Conservation (phyloP, 1,140 invertebrate species). For the Charaxes varanes region DNA sequence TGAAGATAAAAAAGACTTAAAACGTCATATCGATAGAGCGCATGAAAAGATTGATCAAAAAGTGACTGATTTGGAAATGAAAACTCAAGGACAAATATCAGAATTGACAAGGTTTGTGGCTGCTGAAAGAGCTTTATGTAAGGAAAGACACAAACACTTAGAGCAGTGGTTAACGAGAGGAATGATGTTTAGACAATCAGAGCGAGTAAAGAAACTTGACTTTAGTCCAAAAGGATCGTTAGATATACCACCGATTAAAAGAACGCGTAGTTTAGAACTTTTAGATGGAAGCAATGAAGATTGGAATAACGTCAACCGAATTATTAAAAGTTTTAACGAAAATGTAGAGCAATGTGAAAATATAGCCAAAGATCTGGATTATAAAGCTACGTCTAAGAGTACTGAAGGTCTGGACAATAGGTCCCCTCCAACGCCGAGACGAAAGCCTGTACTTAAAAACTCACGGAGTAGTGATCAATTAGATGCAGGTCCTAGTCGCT, state of each 20-base stretch:
- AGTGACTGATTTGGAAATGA: conserved; percentile 86
- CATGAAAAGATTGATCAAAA: conserved; percentile 87
- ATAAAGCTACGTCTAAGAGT: conserved; percentile 60
- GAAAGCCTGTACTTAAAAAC: conserved; percentile 50
- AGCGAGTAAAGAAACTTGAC: conserved; percentile 72
- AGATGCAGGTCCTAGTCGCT: conserved; percentile 46
- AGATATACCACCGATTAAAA: conserved; percentile 76
- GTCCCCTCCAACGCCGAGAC: conserved; percentile 40
- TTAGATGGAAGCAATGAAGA: conserved; percentile 70
- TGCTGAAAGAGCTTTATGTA: conserved; percentile 78
- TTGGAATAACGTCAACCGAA: conserved; percentile 57
- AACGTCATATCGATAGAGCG: conserved; percentile 87
- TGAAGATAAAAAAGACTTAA: conserved; percentile 88
- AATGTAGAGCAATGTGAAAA: conserved; percentile 50
- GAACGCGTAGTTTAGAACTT: conserved; percentile 79
- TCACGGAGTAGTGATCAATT: conserved; percentile 63
- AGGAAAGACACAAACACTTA: conserved; percentile 79
- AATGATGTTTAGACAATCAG: conserved; percentile 76
- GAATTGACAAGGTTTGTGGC: conserved; percentile 80
- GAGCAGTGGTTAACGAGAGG: conserved; percentile 80
- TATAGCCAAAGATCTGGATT: conserved; percentile 58
- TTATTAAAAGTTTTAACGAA: conserved; percentile 55
- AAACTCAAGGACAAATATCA: conserved; percentile 85
- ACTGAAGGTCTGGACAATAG: conserved; percentile 55
- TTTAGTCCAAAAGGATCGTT: conserved; percentile 75